Evolutionary conservation across 2,888 invertebrate genomes (phyloP), one percentile per base, ranked within the genome.

Genomic region (Thecocarcelia acutangulata): DNA sequence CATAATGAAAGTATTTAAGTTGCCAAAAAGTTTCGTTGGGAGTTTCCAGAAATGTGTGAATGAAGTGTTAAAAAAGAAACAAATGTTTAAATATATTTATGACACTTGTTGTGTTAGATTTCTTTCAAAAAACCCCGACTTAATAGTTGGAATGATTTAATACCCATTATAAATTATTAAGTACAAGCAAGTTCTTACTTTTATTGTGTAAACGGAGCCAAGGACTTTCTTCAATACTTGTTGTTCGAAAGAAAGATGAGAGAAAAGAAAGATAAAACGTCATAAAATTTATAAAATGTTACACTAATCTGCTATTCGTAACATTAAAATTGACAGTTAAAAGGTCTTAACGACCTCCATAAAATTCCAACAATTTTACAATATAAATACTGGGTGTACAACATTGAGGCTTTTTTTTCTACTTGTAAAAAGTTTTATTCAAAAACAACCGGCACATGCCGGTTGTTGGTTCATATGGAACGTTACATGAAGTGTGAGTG

Each of bases 261-360:
- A 15, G 6, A 13, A 21, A 13, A 46, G 50, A 2, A 15, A 15
- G 6, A 13, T n/a, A 13, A 46, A 59, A 61, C 61, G 76, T 28
- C 56, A 77, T 77, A 77, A 77, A 77, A 77, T 52, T 69, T 44
- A 76, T 59, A 21, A 76, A 76, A 68, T 68, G 75, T 59, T 68
- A 75, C 24, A 44, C 59, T 68, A 50, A 21, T 59, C 59, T 21
- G 50, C 17, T 33, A 19, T 68, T 28, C 28, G 6, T 28, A 28
- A 6, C 33, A 75, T 66, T 66, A 74, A 73, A 64, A 48, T 46
- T 48, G 13, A 40, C 28, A 42, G 24, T 56, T 59, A 48, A 50
- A 75, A 21, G 4, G n/a, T 64, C 69, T 75, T 75, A 69, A 75
- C 48, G 33, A 13, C 46, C 19, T 48, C 37, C 76, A 68, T 76